Conservation (phyloP, 2,797 vertebrate genomes). For the Coregonus sp. region DNA sequence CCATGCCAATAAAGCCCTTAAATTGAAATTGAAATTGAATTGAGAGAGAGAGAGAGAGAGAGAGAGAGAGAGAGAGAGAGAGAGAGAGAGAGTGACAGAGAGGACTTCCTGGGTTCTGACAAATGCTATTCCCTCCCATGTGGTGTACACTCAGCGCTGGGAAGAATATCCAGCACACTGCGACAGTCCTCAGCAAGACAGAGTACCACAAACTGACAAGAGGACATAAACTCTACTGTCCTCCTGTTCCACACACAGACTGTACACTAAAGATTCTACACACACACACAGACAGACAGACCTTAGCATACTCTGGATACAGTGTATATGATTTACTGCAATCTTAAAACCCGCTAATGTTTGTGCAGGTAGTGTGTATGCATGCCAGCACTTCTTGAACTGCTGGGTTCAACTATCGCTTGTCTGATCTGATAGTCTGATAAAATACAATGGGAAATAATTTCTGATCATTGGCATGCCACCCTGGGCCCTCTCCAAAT, state of each 20-base stretch:
- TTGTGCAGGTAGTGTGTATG: too few species aligned
- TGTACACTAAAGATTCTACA: too few species aligned
- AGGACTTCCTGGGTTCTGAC: constrained; percentile 21
- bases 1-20: too few species aligned
- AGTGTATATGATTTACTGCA: neutral
- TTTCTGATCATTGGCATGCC: neutral
- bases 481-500: too few species aligned
- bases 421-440: neutral
- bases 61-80: too few species aligned
- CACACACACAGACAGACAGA: too few species aligned
- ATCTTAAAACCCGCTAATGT: neutral
- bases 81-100: too few species aligned
- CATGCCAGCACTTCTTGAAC: neutral
- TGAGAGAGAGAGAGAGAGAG: too few species aligned
- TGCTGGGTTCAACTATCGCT: neutral
- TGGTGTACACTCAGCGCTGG: constrained; percentile 32
- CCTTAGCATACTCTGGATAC: neutral
- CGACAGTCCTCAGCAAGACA: neutral
- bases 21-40: too few species aligned
- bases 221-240: neutral
- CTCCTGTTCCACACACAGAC: neutral
- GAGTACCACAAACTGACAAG: neutral
- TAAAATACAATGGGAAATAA: neutral
- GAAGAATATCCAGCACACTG: constrained; percentile 14
- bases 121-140: constrained; percentile 28